Evolutionary conservation across 1,140 invertebrate species (phyloP), one percentile per base, ranked within the genome.

Genomic region (Trypoxylus dichotomus): DNA sequence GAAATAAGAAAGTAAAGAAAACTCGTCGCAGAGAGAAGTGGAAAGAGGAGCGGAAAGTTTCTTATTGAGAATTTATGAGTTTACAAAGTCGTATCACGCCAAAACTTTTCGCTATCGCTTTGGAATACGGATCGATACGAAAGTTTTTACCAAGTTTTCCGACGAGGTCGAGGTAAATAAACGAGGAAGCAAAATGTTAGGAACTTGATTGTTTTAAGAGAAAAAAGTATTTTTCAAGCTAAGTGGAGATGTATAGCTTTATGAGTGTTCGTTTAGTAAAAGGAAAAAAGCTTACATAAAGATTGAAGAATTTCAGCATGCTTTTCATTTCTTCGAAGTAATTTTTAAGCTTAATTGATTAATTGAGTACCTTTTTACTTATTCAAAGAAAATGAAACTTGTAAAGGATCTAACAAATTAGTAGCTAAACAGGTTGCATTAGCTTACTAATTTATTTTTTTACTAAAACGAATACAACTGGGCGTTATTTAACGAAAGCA

Each of bases 61-160:
- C 60, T 68, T 68, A 68, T 68, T 27, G 60, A 29, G 27, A 68
- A 68, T 68, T 68, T 68, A 68, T 68, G 60, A 68, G 60, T 68
- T 68, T 68, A 68, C 60, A 68, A 68, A 68, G 60, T 68, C 60
- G 60, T 68, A 68, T 68, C 60, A 68, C 60, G 60, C 1, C 24
- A 8, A 24, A 68, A 68, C 60, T 68, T 68, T 68, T 68, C 60
- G 24, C 24, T 68, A 68, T 68, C 60, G 60, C 24, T 68, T 68
- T 68, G 24, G 60, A 68, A 29, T 68, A 29, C 60, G 60, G 11
- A 29, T 68, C 27, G 60, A 68, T 68, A 7, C 24, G 60, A 68
- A 68, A 68, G 24, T 68, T 68, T 68, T 10, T 54, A 19, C 15
- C 7, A 68, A 68, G 11, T 29, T 68, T 24, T 68, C 60, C 60